Base-by-base conservation (phyloP, 2,113 vertebrate genomes). In the Orientallactaga bullata region DNA sequence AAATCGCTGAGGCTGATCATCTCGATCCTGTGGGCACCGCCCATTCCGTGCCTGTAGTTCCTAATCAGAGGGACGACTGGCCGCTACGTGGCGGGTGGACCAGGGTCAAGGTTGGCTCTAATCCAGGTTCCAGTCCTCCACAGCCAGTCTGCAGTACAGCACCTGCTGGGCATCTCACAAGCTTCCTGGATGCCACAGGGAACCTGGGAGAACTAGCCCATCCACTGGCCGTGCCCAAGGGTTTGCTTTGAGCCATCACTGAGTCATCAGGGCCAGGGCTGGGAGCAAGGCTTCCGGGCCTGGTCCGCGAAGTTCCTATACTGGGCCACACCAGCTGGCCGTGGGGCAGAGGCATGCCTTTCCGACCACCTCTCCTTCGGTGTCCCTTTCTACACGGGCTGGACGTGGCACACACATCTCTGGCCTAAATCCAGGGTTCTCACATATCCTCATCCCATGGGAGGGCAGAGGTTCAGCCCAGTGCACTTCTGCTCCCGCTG, bases 1-100 rank as follows among this genome's bases (percentile, higher is more conserved):
- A 85, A 93, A 96, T n/a, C 12, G 82, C 95, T 90, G 94, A 95
- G 69, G 85, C 93, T 85, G 79, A 88, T 88, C 68, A 90, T 95
- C 74, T 21, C 77, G 26, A 63, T 84, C 93, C 93, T 95, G 87
- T 28, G 89, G 87, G 89, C 95, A 89, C 7, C 71, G 74, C 85
- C 84, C 61, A 39, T 39, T 95, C 85, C 93, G 95, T 97, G 95
- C 95, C 90, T 58, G 30, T 24, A 35, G 94, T 86, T 90, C 68
- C 66, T 96, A 96, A 96, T 97, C 94, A 95, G 89, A 90, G 28
- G 68, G 72, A 63, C 0, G 2, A 21, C 35, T 2, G 8, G 10
- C 17, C 28, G 61, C 15, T 66, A 73, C 2, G 5, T 30, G 94
- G 85, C 0, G 0, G 89, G 84, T 37, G 76, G 90, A 55, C 86